Evolutionary conservation across 2,888 invertebrate species (phyloP).

Genomic region (Lingula anatina): DNA sequence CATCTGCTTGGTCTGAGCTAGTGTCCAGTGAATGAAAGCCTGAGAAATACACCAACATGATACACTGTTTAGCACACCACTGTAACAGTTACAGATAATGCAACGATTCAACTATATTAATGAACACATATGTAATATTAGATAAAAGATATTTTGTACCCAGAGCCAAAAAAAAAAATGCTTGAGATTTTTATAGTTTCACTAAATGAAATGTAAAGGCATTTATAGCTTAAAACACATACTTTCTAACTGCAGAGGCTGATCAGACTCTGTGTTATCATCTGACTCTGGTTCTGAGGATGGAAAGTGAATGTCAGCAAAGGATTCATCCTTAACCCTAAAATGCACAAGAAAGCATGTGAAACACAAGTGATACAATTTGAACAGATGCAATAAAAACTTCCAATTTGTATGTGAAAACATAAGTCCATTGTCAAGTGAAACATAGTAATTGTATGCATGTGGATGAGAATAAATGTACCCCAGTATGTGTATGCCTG

Average conservation of each 20-base stretch:
- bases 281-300: constrained; percentile 41
- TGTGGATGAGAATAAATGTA: too few species aligned
- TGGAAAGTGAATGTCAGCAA: constrained; percentile 44
- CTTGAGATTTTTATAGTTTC: too few species aligned
- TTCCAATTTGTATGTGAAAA: neutral
- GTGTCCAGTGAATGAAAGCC: constrained; percentile 38
- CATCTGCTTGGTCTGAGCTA: constrained; percentile 38
- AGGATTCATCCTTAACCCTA: constrained; percentile 43
- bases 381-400: neutral
- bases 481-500: too few species aligned
- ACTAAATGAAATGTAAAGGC: neutral
- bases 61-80: neutral
- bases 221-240: constrained; percentile 1
- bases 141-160: neutral
- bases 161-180: neutral
- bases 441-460: too few species aligned
- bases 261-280: constrained; percentile 39
- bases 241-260: constrained; percentile 43
- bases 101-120: neutral
- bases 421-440: too few species aligned
- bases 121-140: neutral
- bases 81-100: neutral
- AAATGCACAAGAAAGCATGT: too few species aligned
- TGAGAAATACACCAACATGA: constrained; percentile 7
- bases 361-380: neutral